Evolutionary conservation across 2,797 vertebrate genomes (phyloP).

Genomic region (Myotis myotis): DNA sequence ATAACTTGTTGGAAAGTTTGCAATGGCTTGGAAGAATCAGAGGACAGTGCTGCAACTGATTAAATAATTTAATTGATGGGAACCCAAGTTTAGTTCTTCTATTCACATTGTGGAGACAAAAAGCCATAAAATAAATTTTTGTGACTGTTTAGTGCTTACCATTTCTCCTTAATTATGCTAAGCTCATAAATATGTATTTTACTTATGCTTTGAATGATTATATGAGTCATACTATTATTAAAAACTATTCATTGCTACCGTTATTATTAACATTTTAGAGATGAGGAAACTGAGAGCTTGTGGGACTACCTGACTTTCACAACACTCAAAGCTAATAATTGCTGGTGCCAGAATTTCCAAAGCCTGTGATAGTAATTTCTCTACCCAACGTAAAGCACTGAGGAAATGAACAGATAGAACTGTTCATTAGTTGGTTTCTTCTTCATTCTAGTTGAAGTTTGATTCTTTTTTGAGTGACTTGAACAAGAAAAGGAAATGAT

Average conservation of each 20-base stretch:
- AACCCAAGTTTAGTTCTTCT: not conserved
- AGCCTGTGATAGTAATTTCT: not conserved
- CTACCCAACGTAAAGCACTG: not conserved
- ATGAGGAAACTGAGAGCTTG: conserved; percentile 29
- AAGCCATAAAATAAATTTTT: not conserved
- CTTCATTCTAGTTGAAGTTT: not conserved
- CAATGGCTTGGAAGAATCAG: not conserved
- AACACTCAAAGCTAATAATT: not conserved
- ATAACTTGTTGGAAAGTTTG: not conserved
- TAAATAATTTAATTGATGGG: not conserved
- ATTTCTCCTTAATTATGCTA: not conserved
- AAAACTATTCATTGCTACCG: not conserved
- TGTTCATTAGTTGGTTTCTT: not conserved
- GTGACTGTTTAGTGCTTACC: not conserved
- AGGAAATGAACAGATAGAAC: not conserved
- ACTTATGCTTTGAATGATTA: not conserved
- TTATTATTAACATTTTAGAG: conserved; percentile 11
- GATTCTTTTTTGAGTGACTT: not conserved
- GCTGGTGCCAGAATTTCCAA: not conserved
- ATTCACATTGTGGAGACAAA: conserved; percentile 4
- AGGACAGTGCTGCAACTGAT: not conserved
- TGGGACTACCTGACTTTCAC: not conserved
- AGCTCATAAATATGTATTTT: not conserved
- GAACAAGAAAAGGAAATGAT: not conserved
- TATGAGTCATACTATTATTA: conserved; percentile 9